Evolutionary conservation across 1,140 invertebrate genomes (phyloP).

Genomic region (Cheumatopsyche charites): DNA sequence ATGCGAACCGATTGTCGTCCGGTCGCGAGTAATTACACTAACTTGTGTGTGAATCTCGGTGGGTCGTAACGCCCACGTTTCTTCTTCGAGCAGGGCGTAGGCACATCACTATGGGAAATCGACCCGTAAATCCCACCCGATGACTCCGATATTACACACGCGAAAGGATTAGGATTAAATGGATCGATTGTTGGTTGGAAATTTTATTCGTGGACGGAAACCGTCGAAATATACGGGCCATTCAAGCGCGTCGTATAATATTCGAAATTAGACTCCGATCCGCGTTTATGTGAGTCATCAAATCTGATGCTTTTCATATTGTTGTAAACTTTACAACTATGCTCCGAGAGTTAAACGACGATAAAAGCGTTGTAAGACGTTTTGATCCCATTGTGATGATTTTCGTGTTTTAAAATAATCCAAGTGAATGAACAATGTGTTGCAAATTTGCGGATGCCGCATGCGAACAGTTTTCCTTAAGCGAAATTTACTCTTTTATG

Average conservation of each 20-base stretch:
- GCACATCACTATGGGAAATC: slow-evolving; percentile 23
- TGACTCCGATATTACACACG: slow-evolving; percentile 17
- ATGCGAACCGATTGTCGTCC: slow-evolving; percentile 30
- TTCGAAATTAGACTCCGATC: too few species aligned
- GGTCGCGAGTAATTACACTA: slow-evolving; percentile 46
- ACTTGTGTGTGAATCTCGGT: slow-evolving; percentile 44
- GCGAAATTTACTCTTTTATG: slow-evolving; percentile 4
- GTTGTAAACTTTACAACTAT: too few species aligned
- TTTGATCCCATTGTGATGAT: too few species aligned
- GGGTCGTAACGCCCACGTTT: slow-evolving; percentile 40
- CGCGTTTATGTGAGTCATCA: too few species aligned
- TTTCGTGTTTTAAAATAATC: not conserved
- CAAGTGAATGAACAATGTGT: not conserved
- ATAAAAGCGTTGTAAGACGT: too few species aligned
- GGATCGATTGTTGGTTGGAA: too few species aligned
- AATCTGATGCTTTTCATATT: too few species aligned
- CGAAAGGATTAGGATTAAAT: not conserved
- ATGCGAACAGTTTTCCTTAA: not conserved
- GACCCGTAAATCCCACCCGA: slow-evolving; percentile 20
- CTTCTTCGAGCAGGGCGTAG: slow-evolving; percentile 20
- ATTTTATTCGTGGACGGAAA: too few species aligned
- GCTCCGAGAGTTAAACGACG: too few species aligned
- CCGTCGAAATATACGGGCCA: too few species aligned
- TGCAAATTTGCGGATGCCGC: not conserved
- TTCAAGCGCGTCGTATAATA: too few species aligned